Percentiles rank a stretch among this genome's conserved stretches.
Evolutionary conservation across 2,888 invertebrate species (phyloP).

Genomic region (Campoletis raptor): DNA sequence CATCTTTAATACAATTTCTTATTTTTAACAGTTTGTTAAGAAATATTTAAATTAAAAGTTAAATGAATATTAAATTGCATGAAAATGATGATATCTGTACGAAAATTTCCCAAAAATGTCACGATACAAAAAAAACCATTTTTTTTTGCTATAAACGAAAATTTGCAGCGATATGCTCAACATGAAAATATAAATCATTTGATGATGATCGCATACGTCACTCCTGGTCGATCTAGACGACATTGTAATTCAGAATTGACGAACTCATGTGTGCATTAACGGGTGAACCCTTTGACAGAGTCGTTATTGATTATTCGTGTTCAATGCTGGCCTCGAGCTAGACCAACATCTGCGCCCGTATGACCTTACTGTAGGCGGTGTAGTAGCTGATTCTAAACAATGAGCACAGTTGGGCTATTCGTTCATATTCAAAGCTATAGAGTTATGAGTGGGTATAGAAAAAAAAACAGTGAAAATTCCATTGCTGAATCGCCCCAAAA

Average conservation of each 20-base stretch:
- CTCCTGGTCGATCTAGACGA: neutral
- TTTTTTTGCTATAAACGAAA: neutral
- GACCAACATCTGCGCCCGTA: slow-evolving; percentile 77
- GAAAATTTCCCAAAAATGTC: too few relatives aligned
- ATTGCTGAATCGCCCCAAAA: slow-evolving; percentile 25
- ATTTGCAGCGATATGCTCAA: neutral
- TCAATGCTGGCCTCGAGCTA: slow-evolving; percentile 53
- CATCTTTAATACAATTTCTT: neutral
- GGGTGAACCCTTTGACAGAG: slow-evolving; percentile 52
- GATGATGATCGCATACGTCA: slow-evolving; percentile 11
- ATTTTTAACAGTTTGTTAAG: neutral
- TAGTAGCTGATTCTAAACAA: slow-evolving; percentile 73
- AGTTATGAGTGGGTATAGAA: slow-evolving; percentile 41
- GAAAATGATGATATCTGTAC: neutral
- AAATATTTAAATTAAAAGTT: too few relatives aligned
- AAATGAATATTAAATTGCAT: neutral
- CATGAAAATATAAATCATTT: neutral
- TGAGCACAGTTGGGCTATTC: slow-evolving; percentile 61
- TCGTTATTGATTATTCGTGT: slow-evolving; percentile 68
- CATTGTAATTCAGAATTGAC: slow-evolving; percentile 11
- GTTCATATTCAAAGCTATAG: slow-evolving; percentile 1
- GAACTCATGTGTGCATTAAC: slow-evolving; percentile 28
- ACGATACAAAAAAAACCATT: neutral
- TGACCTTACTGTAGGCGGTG: slow-evolving; percentile 67
- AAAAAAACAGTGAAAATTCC: slow-evolving; percentile 21